Evolutionary conservation across 2,113 vertebrate genomes (phyloP), one percentile per base, ranked within the genome.

Genomic region (Eidolon helvum): DNA sequence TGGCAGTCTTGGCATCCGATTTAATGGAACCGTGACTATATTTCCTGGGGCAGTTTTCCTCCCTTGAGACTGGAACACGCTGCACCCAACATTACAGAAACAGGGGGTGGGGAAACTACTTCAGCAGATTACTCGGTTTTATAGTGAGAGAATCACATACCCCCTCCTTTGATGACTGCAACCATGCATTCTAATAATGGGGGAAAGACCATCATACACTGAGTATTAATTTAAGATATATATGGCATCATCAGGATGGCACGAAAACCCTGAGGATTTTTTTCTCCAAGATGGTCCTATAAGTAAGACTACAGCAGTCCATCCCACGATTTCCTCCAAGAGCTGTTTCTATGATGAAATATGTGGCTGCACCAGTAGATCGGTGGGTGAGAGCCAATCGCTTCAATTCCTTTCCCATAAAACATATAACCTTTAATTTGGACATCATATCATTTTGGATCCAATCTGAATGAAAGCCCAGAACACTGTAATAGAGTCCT

Each of bases 21-120:
- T 87, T 87, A 95, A 84, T 43, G n/a, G 75, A 69, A 57, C 18
- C 28, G 79, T 87, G 74, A 74, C 33, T 59, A 38, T 84, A 63
- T 71, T 91, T 91, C 83, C 57, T 65, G 18, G 38, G 24, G 59
- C 90, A 85, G 30, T 1, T 33, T 88, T 88, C 91, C n/a, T 82
- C 43, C 6, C 2, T 71, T 40, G n/a, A 33, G 53, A 80, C 63
- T 9, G 33, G 16, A 92, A 65, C 50, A 94, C 59, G 40, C 84
- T 48, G 48, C 43, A 21, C 10, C 1, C 63, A 43, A 59, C 45
- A 95, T 83, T 61, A 68, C 1, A 83, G 35, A 33, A 21, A 75
- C 5, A 22, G 12, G 19, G 61, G 22, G 61, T 57, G 19, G 28
- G 33, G 3, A 33, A 26, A 5, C n/a, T n/a, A 63, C 4, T 69